Base-by-base conservation (phyloP, 2,888 invertebrate species). In the Andricus curvator region DNA sequence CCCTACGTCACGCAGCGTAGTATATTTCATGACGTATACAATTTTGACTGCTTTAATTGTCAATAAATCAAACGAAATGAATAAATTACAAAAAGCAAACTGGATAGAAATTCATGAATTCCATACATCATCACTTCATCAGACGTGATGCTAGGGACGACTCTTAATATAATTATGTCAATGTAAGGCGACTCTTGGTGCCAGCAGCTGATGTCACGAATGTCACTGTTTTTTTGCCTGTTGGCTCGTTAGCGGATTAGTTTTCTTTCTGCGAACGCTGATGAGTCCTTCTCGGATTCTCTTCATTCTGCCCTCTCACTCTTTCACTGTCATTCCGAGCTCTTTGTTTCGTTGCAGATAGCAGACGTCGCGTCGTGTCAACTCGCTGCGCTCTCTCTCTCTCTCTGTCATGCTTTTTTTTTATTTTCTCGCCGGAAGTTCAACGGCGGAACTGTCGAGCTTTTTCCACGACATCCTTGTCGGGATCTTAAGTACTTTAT, bases 161-260 rank as follows among this genome's bases (percentile, higher is more conserved):
- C 48, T 67, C 41, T 70, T 70, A 70, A 70, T 70, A 70, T 70
- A 70, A 70, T 70, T 70, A 70, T 70, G 68, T 70, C 68, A 70
- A 70, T 70, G 68, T 70, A 70, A 70, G 29, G 68, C 48, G 68
- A 70, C 68, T 70, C 68, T 51, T 25, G 25, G 48, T 70, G 48
- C 65, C 65, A 65, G 33, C 68, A 70, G 68, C 44, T 70, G 68
- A 70, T 44, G 68, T 70, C 68, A 70, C 68, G 48, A 70, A 48
- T 70, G 68, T 70, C 68, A 70, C 17, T 70, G 48, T 70, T 70
- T 70, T 68, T 70, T 70, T 70, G 68, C 68, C 29, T 17, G 29
- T 70, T 70, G 66, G 78, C 82, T 83, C 80, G 84, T 84, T 84
- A 84, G 77, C 82, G 66, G 81, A 81, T 80, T 77, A 37, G 80